Evolutionary conservation across 2,113 vertebrate species (phyloP), one percentile per base, ranked within the genome.

Genomic region (Macquaria ambigua): DNA sequence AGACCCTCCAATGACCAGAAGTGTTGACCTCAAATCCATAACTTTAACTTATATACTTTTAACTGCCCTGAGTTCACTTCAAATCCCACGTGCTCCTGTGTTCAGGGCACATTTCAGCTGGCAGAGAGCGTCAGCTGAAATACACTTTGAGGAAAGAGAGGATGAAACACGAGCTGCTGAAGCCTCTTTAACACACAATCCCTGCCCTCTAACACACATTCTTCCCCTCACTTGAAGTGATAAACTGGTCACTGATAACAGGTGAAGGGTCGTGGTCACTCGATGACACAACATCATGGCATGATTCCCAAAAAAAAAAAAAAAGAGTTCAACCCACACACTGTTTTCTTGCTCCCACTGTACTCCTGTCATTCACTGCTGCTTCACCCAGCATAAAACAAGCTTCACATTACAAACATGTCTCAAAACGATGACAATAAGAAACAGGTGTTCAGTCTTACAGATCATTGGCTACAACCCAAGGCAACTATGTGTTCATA

Each of bases 1-100:
- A 7, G 85, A 79, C 56, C 75, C 85, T 56, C 75, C 85, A n/a
- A 41, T 18, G 10, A 79, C 63, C 46, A 87, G 39, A 46, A 87
- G 39, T 1, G 80, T 73, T 55, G 76, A 79, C 59, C 41, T 83
- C 50, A 75, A 34, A 75, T 87, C 81, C 85, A 87, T 87, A 5
- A 23, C 10, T n/a, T 20, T 21, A 23, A 2, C n/a, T n/a, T n/a
- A n/a, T n/a, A n/a, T n/a, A n/a, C n/a, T n/a, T n/a, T n/a, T n/a
- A n/a, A n/a, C n/a, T n/a, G 34, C 3, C 23, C 41, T 9, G 52
- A 50, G 23, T 34, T 74, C 82, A 66, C 31, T 63, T 76, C 21
- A 39, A 2, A 66, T 61, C 70, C 25, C 50, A 56, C 11, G 25
- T 74, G n/a, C 25, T 67, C 37, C n/a, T 73, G 34, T 53, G 37